phyloP scores from a whole-genome alignment of 2,797 vertebrate species.

The Aphelocoma californica region DNA sequence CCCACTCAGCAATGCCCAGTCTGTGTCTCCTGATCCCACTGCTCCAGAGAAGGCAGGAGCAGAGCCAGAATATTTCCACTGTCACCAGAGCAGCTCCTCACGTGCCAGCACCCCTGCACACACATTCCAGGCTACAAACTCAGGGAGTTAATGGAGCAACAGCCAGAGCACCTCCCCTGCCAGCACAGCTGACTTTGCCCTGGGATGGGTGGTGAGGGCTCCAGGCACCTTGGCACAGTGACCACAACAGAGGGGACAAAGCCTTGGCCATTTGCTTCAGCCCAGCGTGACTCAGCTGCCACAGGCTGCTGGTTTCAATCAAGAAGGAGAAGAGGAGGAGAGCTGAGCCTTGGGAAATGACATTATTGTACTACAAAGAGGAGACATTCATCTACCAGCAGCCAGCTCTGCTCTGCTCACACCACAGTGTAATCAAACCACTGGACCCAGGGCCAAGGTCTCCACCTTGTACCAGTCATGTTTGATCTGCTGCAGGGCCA shows the following conservation, averaged over 20 bases:
- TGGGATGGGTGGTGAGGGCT: not conserved
- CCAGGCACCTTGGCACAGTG: not conserved
- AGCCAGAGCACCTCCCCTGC: not conserved
- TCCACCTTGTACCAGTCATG: not conserved
- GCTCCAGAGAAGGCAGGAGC: not conserved
- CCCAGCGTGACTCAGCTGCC: not conserved
- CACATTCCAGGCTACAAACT: not conserved
- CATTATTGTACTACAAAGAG: not conserved
- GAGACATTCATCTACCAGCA: not conserved
- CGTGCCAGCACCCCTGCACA: fast-evolving
- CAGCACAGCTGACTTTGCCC: not conserved
- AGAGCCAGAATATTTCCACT: not conserved
- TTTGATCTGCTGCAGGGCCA: not conserved
- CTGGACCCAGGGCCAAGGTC: not conserved
- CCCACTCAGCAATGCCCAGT: not conserved
- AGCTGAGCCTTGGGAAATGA: not conserved
- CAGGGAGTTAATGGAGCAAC: not conserved
- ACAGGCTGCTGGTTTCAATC: not conserved
- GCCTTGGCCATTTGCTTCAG: not conserved
- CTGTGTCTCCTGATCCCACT: not conserved
- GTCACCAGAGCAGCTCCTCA: not conserved
- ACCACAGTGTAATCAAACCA: not conserved
- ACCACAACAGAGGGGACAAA: not conserved
- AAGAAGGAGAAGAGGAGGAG: not conserved
- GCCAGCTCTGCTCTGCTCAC: not conserved